phyloP scores from a whole-genome alignment of 2,113 vertebrate species.

The Sinocyclocheilus maitianheensis region DNA sequence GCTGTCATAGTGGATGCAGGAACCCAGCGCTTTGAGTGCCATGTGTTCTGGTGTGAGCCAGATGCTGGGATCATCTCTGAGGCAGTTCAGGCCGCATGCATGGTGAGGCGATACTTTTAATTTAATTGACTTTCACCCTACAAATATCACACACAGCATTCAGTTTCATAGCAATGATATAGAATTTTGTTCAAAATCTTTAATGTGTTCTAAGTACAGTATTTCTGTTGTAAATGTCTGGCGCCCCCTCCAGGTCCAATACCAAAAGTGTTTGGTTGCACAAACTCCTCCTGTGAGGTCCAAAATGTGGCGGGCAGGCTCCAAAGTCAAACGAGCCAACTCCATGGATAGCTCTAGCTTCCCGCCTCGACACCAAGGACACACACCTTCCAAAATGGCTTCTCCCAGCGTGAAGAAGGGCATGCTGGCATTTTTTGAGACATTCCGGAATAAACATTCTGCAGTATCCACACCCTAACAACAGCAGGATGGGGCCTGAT shows the following conservation, averaged over 20 bases:
- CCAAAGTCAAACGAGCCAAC: constrained; percentile 80
- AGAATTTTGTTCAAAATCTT: neutral
- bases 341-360: constrained; percentile 79
- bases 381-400: constrained; percentile 66
- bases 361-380: constrained; percentile 64
- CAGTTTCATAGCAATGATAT: neutral
- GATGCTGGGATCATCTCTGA: constrained; percentile 90
- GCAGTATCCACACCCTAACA: constrained; percentile 74
- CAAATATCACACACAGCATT: neutral
- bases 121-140: neutral
- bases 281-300: constrained; percentile 81
- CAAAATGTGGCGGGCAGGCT: constrained; percentile 73
- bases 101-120: constrained; percentile 76
- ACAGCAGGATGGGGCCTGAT: neutral
- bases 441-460: constrained; percentile 84
- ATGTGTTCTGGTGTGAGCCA: constrained; percentile 96
- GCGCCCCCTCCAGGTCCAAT: constrained; percentile 81
- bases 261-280: constrained; percentile 92
- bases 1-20: constrained; percentile 94
- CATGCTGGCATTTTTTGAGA: constrained; percentile 87
- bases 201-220: too few relatives aligned
- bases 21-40: constrained; percentile 91
- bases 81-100: constrained; percentile 95
- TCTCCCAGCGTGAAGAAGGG: constrained; percentile 77
- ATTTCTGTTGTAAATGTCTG: constrained; percentile 22